Percentiles rank a stretch among this genome's conserved stretches.
Conservation (phyloP, 2,888 invertebrate genomes). For the Ptychoptera albimana region DNA sequence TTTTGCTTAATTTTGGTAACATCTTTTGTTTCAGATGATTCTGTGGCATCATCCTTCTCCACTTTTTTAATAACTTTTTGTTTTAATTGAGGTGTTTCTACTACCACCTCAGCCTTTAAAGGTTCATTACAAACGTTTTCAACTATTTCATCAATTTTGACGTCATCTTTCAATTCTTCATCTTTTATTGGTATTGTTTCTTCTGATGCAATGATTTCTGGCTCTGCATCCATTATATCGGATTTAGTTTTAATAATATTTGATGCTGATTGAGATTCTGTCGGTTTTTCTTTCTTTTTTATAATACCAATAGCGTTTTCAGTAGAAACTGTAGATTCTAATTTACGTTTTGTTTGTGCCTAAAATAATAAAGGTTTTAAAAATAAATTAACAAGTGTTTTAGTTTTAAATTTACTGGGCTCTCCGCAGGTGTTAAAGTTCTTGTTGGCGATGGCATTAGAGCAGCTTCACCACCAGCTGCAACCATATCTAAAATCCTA, state of each 20-base stretch:
- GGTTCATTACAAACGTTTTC: conserved; percentile 25
- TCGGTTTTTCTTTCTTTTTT: conserved; percentile 46
- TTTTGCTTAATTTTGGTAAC: conserved; percentile 20
- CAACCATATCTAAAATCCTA: conserved; percentile 54
- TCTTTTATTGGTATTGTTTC: not conserved
- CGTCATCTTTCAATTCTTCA: conserved; percentile 14
- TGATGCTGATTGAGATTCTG: conserved; percentile 12
- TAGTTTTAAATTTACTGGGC: conserved; percentile 17
- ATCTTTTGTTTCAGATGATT: conserved; percentile 19
- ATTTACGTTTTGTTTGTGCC: conserved; percentile 52
- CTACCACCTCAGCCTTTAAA: not conserved
- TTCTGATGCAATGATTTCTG: conserved; percentile 4
- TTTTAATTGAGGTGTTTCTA: conserved; percentile 4
- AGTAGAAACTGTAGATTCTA: conserved; percentile 59
- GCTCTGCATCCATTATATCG: conserved; percentile 14
- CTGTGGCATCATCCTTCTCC: conserved; percentile 10
- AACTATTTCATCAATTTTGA: conserved; percentile 18
- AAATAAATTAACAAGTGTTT: not conserved
- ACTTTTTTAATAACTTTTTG: too few relatives aligned
- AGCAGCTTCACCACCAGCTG: conserved; percentile 35
- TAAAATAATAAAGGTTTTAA: not conserved
- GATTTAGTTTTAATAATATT: conserved; percentile 9
- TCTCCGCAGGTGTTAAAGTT: conserved; percentile 34
- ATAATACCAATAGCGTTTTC: conserved; percentile 39
- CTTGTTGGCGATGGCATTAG: conserved; percentile 43